These are phyloP conservation scores for Oncorhynchus kisutch DNA, from an alignment of 2,113 vertebrate genomes.

Conservation along the genomic window DNA sequence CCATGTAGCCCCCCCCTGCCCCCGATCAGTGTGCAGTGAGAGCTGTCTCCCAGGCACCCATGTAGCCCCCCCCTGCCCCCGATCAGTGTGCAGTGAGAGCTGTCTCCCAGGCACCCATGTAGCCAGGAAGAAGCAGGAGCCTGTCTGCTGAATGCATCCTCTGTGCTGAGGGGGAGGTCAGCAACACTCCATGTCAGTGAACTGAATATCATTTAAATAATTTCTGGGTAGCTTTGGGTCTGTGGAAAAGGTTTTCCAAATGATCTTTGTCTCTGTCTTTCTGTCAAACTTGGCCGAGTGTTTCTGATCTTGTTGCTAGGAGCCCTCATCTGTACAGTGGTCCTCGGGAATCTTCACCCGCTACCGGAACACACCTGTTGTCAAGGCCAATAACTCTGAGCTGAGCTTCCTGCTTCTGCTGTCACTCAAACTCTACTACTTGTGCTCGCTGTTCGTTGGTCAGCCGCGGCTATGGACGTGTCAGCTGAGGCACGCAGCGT, in stretches of 20 bases:
- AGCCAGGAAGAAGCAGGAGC: conserved; percentile 70
- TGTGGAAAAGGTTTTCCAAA: background rate
- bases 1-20: conserved; percentile 46
- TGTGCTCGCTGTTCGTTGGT: conserved; percentile 76
- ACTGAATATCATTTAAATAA: background rate
- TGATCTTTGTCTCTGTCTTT: background rate
- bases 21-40: conserved; percentile 58
- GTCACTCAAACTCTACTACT: conserved; percentile 71
- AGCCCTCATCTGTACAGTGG: conserved; percentile 39
- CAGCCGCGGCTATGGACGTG: conserved; percentile 61
- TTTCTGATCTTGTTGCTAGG: conserved; percentile 54
- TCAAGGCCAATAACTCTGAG: conserved; percentile 71
- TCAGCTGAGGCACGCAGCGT: conserved; percentile 71
- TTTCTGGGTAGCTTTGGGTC: background rate
- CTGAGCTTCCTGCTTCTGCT: conserved; percentile 72
- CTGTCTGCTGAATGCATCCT: conserved; percentile 75
- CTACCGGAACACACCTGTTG: conserved; percentile 66
- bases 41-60: conserved; percentile 70
- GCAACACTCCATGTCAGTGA: conserved; percentile 60
- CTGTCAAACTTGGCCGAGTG: conserved; percentile 63
- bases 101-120: too few species aligned
- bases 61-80: conserved; percentile 45
- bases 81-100: too few species aligned
- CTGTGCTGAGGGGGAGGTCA: conserved; percentile 75
- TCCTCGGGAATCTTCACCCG: conserved; percentile 52